These are phyloP conservation scores for Belonocnema kinseyi DNA, from an alignment of 1,140 invertebrate genomes.

Conservation along the genomic window DNA sequence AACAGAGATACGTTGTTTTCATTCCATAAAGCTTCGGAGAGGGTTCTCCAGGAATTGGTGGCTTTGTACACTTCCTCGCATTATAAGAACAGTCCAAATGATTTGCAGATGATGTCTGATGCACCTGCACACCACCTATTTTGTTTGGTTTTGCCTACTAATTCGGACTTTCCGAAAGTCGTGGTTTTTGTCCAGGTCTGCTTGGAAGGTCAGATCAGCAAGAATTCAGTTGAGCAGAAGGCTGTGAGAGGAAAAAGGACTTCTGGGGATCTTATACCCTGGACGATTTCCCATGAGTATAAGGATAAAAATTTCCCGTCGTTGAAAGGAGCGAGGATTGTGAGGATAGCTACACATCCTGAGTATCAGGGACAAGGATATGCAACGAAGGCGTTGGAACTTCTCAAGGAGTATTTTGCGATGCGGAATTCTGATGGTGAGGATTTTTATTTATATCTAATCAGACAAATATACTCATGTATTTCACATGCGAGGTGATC, in stretches of 20 bases:
- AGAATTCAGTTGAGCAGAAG: constrained; percentile 85
- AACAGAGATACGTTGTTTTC: constrained; percentile 97
- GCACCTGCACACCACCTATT: constrained; percentile 99
- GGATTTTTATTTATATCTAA: background rate
- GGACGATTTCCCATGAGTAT: constrained; percentile 98
- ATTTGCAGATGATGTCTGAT: constrained; percentile 99
- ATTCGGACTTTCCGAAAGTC: constrained; percentile 90
- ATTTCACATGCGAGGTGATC: too few relatives aligned
- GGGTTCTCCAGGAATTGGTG: constrained; percentile 94
- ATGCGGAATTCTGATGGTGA: constrained; percentile 85
- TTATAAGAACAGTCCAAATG: constrained; percentile 99
- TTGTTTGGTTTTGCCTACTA: constrained; percentile 91
- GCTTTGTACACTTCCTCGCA: constrained; percentile 97
- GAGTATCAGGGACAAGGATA: constrained; percentile 86
- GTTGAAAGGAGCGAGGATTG: constrained; percentile 92
- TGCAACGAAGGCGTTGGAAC: constrained; percentile 83
- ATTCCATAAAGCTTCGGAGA: constrained; percentile 96
- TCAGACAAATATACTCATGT: too few relatives aligned
- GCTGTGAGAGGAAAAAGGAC: constrained; percentile 91
- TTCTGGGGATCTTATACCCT: constrained; percentile 97
- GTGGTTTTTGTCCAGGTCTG: constrained; percentile 95
- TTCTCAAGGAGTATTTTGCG: constrained; percentile 93
- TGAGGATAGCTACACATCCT: constrained; percentile 98
- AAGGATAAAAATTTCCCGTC: constrained; percentile 95
- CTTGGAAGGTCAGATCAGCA: constrained; percentile 96